A percentile compares a stretch with the other conserved stretches of the same genome.
phyloP scores from a whole-genome alignment of 2,797 vertebrate genomes.

The Darevskia mixta region DNA sequence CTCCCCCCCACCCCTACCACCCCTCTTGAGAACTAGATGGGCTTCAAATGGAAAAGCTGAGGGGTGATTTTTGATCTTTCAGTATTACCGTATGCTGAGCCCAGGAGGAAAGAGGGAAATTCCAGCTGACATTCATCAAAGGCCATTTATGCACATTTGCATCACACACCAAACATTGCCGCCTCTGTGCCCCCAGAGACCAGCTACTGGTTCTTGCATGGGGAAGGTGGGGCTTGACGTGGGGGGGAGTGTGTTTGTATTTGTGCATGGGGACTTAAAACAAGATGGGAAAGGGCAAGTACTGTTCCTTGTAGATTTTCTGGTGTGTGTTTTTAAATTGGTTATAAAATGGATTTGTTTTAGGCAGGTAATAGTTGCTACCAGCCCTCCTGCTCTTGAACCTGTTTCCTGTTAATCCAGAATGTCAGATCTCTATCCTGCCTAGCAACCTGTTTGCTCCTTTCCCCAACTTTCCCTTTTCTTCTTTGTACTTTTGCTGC shows the following conservation, averaged over 20 bases:
- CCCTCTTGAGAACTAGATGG: constrained; percentile 2
- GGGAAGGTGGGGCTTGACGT: background rate
- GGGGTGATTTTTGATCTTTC: constrained; percentile 2
- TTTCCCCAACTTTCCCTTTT: background rate
- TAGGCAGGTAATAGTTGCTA: background rate
- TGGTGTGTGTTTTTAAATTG: background rate
- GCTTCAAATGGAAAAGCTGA: background rate
- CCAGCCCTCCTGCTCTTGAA: background rate
- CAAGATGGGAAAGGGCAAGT: background rate
- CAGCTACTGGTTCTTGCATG: background rate
- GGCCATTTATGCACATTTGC: background rate
- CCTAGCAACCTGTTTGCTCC: background rate
- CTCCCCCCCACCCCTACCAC: background rate
- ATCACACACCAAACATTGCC: background rate
- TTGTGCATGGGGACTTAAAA: background rate
- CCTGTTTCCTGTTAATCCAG: background rate
- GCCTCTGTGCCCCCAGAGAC: background rate
- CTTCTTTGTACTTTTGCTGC: background rate
- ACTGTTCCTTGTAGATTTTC: background rate
- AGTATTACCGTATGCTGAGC: background rate
- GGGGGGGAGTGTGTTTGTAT: background rate
- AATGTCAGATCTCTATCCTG: background rate
- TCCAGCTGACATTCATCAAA: constrained; percentile 14
- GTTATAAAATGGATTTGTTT: background rate
- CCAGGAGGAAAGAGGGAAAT: constrained; percentile 27